phyloP scores from a whole-genome alignment of 2,797 vertebrate species.

The Labroides dimidiatus region DNA sequence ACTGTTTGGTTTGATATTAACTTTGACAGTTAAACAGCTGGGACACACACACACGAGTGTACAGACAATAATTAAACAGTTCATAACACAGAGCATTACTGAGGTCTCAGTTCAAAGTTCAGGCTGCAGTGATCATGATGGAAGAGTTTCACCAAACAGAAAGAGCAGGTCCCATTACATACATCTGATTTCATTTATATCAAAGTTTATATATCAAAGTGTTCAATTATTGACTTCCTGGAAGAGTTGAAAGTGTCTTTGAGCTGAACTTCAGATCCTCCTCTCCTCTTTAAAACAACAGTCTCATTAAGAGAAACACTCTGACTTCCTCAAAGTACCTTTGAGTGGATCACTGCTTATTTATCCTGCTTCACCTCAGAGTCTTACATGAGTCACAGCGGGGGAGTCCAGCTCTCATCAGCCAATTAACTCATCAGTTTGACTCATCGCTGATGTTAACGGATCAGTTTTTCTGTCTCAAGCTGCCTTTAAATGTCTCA shows the following conservation, averaged over 20 bases:
- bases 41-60: no score
- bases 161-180: background rate
- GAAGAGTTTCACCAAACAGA: background rate
- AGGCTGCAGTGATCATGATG: background rate
- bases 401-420: slow-evolving; percentile 22
- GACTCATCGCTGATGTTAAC: slow-evolving; percentile 24
- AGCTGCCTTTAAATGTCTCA: background rate
- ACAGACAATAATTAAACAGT: background rate
- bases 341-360: slow-evolving; percentile 10
- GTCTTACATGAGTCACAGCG: slow-evolving; percentile 28
- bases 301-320: slow-evolving; percentile 33
- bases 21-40: no score
- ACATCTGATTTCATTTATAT: background rate
- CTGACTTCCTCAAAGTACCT: slow-evolving; percentile 21
- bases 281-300: background rate
- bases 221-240: slow-evolving; percentile 36
- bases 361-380: slow-evolving; percentile 39
- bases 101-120: no score
- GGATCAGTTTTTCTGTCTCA: slow-evolving; percentile 16
- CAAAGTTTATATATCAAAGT: background rate
- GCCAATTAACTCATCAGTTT: slow-evolving; percentile 42
- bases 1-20: background rate
- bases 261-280: slow-evolving; percentile 14
- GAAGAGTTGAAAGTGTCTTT: slow-evolving; percentile 2
- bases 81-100: no score